phyloP scores from a whole-genome alignment of 2,888 invertebrate species.

The Silvanus unidentatus region DNA sequence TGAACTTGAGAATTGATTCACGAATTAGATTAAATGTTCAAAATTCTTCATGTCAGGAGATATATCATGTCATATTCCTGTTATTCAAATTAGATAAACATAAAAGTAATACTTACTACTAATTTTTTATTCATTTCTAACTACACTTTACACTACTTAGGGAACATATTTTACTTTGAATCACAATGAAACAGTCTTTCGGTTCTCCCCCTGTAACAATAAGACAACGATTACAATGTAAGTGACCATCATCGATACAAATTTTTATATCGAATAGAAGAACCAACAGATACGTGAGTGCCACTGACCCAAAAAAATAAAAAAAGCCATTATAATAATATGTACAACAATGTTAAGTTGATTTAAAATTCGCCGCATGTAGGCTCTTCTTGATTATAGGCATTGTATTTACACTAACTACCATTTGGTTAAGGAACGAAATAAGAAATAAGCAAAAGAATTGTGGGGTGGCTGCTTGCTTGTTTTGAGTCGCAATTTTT shows the following conservation, averaged over 20 bases:
- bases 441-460: not conserved
- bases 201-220: conserved; percentile 18
- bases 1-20: conserved; percentile 2
- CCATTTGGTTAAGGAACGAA: conserved; percentile 5
- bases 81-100: too few species aligned
- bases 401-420: too few species aligned
- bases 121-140: too few species aligned
- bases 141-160: too few species aligned
- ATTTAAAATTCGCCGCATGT: conserved; percentile 18
- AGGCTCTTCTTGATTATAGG: too few species aligned
- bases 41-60: too few species aligned
- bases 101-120: too few species aligned
- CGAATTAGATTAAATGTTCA: too few species aligned
- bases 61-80: too few species aligned
- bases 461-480: not conserved
- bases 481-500: not conserved
- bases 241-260: too few species aligned
- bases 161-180: too few species aligned
- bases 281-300: conserved; percentile 30
- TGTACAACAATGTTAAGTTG: conserved; percentile 10
- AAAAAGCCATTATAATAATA: not conserved
- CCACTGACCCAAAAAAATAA: conserved; percentile 35
- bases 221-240: not conserved
- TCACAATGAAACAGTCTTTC: conserved; percentile 8
- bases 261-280: too few species aligned